phyloP scores from a whole-genome alignment of 2,113 vertebrate genomes.

The Uropsilus gracilis region DNA sequence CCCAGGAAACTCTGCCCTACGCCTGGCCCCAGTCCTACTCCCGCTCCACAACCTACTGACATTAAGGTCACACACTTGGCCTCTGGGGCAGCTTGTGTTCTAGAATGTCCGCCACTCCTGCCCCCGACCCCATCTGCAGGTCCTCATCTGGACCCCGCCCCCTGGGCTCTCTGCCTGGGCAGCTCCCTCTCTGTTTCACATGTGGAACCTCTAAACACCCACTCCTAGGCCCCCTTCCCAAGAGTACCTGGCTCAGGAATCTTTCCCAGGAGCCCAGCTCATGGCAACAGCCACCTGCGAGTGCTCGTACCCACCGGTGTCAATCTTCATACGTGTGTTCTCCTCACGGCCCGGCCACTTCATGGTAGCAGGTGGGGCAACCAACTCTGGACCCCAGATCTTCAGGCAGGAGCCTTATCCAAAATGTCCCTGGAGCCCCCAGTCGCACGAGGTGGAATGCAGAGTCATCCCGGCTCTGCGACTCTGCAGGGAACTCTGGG shows the following conservation, averaged over 20 bases:
- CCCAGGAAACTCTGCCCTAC: rapidly evolving
- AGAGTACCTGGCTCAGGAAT: not conserved
- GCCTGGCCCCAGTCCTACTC: no score
- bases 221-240: no score
- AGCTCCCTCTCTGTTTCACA: not conserved
- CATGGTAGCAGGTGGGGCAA: rapidly evolving
- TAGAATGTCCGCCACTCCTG: no score
- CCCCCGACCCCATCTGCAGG: no score
- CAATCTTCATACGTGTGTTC: not conserved
- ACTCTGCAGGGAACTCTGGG: no score
- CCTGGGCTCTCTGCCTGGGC: no score
- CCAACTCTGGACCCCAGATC: not conserved
- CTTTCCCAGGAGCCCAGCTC: not conserved
- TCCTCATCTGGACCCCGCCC: not conserved
- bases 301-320: rapidly evolving
- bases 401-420: no score
- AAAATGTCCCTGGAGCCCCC: no score
- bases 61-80: not conserved
- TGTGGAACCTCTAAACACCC: not conserved
- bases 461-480: no score
- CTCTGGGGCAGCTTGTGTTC: not conserved
- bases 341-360: not conserved
- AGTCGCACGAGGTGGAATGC: no score
- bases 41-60: not conserved
- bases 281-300: no score